Percentiles rank a stretch among this genome's conserved stretches.
phyloP scores from a whole-genome alignment of 2,888 invertebrate genomes.

The Teleiodes luculella region DNA sequence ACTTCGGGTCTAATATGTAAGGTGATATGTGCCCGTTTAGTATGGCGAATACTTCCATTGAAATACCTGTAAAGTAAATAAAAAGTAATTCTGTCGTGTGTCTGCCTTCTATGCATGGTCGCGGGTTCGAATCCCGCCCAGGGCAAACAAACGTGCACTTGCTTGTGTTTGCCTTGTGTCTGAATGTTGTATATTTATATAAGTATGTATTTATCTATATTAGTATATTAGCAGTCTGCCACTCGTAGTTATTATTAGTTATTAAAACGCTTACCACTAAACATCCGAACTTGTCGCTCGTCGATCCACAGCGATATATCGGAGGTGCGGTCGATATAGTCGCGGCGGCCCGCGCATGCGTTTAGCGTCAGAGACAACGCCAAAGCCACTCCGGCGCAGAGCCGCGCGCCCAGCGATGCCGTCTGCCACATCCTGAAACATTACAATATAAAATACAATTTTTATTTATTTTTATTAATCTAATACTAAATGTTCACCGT shows the following conservation, averaged over 20 bases:
- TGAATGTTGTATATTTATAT: too few relatives aligned
- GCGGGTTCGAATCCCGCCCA: too few relatives aligned
- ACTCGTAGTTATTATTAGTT: neutral
- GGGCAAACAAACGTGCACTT: too few relatives aligned
- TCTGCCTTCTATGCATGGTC: too few relatives aligned
- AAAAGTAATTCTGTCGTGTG: neutral
- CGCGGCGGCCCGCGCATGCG: constrained; percentile 62
- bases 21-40: constrained; percentile 90
- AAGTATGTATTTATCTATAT: too few relatives aligned
- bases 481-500: too few relatives aligned
- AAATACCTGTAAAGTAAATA: constrained; percentile 81
- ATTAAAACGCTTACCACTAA: constrained; percentile 83
- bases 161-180: too few relatives aligned
- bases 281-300: constrained; percentile 93
- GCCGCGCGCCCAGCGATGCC: constrained; percentile 57
- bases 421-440: constrained; percentile 61
- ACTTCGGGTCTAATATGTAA: constrained; percentile 92
- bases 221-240: too few relatives aligned
- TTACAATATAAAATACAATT: neutral
- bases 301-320: constrained; percentile 94
- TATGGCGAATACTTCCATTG: constrained; percentile 94
- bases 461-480: too few relatives aligned
- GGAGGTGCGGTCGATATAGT: constrained; percentile 52
- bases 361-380: constrained; percentile 60
- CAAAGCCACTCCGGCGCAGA: constrained; percentile 61